phyloP scores from a whole-genome alignment of 2,113 vertebrate genomes.

The Cavia aperea region DNA sequence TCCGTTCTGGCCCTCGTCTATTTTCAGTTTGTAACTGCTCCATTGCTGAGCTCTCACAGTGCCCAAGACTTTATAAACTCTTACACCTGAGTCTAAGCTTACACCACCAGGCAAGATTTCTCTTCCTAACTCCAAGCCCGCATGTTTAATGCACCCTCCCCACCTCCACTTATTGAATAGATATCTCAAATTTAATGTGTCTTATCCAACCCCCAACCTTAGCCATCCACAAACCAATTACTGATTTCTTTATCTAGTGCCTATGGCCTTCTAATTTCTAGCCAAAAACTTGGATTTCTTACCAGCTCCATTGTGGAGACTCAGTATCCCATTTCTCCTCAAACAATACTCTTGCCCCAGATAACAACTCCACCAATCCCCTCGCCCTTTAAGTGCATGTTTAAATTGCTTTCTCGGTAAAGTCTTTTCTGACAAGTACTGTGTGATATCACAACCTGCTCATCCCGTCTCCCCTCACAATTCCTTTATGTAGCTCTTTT shows the following conservation, averaged over 20 bases:
- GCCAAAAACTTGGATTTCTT: background rate
- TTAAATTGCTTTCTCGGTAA: rapidly evolving
- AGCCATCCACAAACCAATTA: background rate
- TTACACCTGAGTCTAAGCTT: background rate
- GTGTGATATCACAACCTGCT: background rate
- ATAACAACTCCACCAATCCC: background rate
- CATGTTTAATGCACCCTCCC: background rate
- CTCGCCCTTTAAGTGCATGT: background rate
- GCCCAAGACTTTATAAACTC: background rate
- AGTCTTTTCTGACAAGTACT: background rate
- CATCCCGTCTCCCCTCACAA: background rate
- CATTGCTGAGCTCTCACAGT: background rate
- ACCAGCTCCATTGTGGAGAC: background rate
- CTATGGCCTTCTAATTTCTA: background rate
- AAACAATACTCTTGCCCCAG: background rate
- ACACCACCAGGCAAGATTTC: background rate
- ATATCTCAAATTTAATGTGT: background rate
- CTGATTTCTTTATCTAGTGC: background rate
- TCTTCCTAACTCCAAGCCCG: background rate
- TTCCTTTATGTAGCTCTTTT: background rate
- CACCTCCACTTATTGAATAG: background rate
- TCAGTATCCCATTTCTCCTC: background rate
- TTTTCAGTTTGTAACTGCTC: background rate
- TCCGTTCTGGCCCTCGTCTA: background rate
- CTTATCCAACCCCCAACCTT: background rate